phyloP scores from a whole-genome alignment of 2,113 vertebrate genomes.

The Sterna hirundo region DNA sequence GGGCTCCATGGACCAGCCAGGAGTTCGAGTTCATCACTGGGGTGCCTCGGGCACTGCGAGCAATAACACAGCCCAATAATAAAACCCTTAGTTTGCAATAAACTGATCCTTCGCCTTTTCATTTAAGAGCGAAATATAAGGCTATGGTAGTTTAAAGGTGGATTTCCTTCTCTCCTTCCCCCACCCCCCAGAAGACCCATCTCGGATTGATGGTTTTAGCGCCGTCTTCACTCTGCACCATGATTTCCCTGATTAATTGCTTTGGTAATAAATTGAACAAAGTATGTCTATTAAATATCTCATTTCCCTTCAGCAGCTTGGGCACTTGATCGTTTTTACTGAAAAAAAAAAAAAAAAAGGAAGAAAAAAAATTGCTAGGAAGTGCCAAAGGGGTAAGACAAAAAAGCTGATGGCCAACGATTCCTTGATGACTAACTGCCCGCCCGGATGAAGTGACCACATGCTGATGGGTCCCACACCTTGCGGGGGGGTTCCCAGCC shows the following conservation, averaged over 20 bases:
- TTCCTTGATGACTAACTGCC: not conserved
- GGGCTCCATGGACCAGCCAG: not conserved
- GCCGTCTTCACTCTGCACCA: fast-evolving
- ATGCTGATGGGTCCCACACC: fast-evolving
- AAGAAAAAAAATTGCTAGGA: not conserved
- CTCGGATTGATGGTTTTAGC: not conserved
- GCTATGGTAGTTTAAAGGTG: not conserved
- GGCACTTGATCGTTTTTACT: not conserved
- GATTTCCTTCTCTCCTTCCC: not conserved
- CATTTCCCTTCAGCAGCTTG: not conserved
- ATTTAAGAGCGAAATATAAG: not conserved
- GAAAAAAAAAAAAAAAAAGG: not conserved
- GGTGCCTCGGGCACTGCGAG: not conserved
- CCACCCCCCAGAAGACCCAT: not conserved
- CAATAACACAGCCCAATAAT: not conserved
- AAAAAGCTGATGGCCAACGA: not conserved
- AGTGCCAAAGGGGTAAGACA: not conserved
- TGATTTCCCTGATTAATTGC: not conserved
- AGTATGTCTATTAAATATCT: not conserved
- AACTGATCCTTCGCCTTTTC: not conserved
- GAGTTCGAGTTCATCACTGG: not conserved
- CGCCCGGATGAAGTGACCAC: fast-evolving
- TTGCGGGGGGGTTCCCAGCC: fast-evolving
- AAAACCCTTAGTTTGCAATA: not conserved
- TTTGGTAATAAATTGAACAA: not conserved